Base-by-base conservation (phyloP, 2,113 vertebrate genomes). In the Aldabrachelys gigantea region DNA sequence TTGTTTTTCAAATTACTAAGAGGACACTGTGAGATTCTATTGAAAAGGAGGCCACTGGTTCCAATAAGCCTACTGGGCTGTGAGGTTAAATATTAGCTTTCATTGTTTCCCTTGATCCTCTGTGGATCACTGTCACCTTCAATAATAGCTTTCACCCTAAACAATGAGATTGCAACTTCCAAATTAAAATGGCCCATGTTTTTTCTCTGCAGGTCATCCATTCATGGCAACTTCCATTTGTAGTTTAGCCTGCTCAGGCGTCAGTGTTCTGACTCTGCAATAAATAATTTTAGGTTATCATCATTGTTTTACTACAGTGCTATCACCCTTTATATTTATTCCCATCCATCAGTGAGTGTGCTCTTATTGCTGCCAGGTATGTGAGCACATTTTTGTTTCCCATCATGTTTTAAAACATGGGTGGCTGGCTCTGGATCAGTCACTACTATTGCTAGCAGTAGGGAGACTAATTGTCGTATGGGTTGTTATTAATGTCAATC, bases 131-230 rank as follows among this genome's bases (percentile, higher is more conserved):
- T 93, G 96, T 97, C 95, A 96, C 93, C 87, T 93, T 90, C 97
- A 84, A 96, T 97, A 97, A 98, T 96, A 89, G 92, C 93, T 97
- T 96, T 90, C 90, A 93, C 89, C 94, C 95, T 97, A 94, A 97
- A 96, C 95, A 95, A 97, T 96, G 92, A 97, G 86, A 95, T 90
- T 95, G 94, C 93, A 93, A 90, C 91, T 98, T 96, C 94, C 96
- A 94, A 97, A 97, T 98, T 97, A 98, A 97, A 98, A 96, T 86
- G 85, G 91, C 89, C 96, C 91, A 56, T 87, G 94, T 95, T 97
- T 97, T 85, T 93, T 95, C 2, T 0, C 93, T 94, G 78, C 87
- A 97, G 95, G 56, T 98, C 95, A 96, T 97, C 96, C 96, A 94
- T 97, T 97, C 95, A 93, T 97, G 97, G 97, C 96, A 17, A 88